phyloP scores from a whole-genome alignment of 2,797 vertebrate genomes.

The Periophthalmus magnuspinnatus region DNA sequence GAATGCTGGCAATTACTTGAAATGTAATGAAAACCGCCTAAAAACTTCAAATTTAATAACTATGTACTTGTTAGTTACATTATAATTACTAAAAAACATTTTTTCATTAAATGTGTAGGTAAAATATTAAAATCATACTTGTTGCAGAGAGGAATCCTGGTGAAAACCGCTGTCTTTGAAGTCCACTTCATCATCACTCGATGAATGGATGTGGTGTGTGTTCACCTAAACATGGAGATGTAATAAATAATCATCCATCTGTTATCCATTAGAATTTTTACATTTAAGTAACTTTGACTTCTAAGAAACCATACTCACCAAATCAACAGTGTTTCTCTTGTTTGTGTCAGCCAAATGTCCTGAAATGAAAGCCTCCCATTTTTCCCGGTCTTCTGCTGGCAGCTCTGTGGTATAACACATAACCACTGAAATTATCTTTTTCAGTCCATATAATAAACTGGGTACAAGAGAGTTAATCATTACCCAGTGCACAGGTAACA shows the following conservation, averaged over 20 bases:
- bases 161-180: slow-evolving; percentile 98
- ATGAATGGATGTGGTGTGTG: slow-evolving; percentile 97
- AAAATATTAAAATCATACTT: slow-evolving; percentile 80
- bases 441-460: not conserved
- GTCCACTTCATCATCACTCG: slow-evolving; percentile 97
- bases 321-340: slow-evolving; percentile 74
- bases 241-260: too few relatives aligned
- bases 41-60: slow-evolving; percentile 28
- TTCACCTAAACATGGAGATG: slow-evolving; percentile 78
- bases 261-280: too few relatives aligned
- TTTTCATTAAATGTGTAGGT: not conserved
- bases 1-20: slow-evolving; percentile 63
- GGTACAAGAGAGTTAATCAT: not conserved
- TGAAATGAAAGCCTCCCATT: slow-evolving; percentile 93
- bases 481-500: not conserved
- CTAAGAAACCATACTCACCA: slow-evolving; percentile 48
- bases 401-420: slow-evolving; percentile 78
- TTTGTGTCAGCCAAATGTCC: slow-evolving; percentile 94
- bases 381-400: slow-evolving; percentile 85
- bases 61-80: slow-evolving; percentile 27
- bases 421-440: not conserved
- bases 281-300: not conserved
- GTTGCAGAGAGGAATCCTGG: slow-evolving; percentile 96
- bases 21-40: slow-evolving; percentile 46
- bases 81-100: slow-evolving; percentile 7